Base-by-base conservation (phyloP, 2,113 vertebrate species). In the Atrichornis clamosus region DNA sequence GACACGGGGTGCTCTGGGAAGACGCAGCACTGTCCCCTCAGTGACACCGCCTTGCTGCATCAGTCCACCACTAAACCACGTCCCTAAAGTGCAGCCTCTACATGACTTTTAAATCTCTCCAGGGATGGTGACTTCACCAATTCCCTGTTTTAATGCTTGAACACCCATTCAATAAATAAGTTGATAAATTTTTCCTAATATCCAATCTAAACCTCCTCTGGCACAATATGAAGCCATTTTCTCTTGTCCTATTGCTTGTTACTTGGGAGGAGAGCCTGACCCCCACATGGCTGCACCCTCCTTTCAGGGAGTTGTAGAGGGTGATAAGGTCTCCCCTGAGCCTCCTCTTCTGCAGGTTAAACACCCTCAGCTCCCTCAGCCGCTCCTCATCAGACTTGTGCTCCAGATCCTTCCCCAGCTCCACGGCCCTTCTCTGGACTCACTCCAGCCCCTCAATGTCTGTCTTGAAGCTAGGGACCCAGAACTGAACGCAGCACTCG, bases 321-420 rank as follows among this genome's bases (percentile, higher is more conserved):
- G 27, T 0, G 0, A 2, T 7, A 13, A 84, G 21, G 15, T 35
- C 8, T 8, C 6, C 8, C 13, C 33, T 16, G 14, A 86, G 11
- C 23, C 17, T 89, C 20, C 37, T 70, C 5, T 69, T 60, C 37
- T 83, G 17, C 30, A 65, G 26, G 2, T 5, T 78, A 1, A 86
- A 52, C 22, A 32, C 2, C 6, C 17, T 10, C 41, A 56, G 44
- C 2, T 81, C 47, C 42, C 8, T 67, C 59, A 91, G 42, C 7
- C 1, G 1, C 19, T 60, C 15, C 41, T 74, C 37, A 18, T 1
- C 7, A 8, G 22, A 58, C 20, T 8, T 19, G 41, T 41, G 4
- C 33, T 70, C 30, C 3, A 56, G 30, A 1, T 26, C 33, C 28
- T 14, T 74, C 1, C 33, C 5, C 26, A 75, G 20, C 35, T 24